Evolutionary conservation across 2,797 vertebrate genomes (phyloP).

Genomic region (Rallus crepitans): DNA sequence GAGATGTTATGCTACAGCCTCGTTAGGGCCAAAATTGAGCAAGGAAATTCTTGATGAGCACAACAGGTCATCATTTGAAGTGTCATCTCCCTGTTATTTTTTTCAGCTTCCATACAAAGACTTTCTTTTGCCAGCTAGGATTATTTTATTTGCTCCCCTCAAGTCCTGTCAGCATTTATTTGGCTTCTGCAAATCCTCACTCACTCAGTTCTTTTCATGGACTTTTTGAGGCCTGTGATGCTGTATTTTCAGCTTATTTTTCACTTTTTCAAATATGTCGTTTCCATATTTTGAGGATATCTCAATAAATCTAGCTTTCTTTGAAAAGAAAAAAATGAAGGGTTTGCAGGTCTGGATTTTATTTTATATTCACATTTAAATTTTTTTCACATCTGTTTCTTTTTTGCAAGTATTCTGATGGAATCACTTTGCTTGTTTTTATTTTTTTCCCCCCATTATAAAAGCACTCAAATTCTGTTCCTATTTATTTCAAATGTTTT

Average conservation of each 20-base stretch:
- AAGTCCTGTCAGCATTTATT: neutral
- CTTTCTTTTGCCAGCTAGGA: neutral
- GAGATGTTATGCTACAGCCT: neutral
- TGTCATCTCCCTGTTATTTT: neutral
- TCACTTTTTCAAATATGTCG: neutral
- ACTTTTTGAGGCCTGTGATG: neutral
- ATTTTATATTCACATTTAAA: slow-evolving; percentile 1
- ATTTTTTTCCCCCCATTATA: neutral
- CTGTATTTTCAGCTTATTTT: slow-evolving; percentile 18
- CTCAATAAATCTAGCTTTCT: neutral
- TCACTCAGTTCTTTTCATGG: neutral
- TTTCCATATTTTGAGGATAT: neutral
- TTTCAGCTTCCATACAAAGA: neutral
- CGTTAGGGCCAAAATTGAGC: neutral
- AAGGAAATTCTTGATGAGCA: neutral
- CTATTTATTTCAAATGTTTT: neutral
- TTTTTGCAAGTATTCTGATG: slow-evolving; percentile 1
- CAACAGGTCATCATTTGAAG: neutral
- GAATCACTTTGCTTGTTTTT: neutral
- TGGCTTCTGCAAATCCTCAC: neutral
- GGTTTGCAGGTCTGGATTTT: slow-evolving; percentile 14
- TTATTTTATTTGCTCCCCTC: slow-evolving; percentile 9
- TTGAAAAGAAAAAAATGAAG: neutral
- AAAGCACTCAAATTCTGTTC: slow-evolving; percentile 25
- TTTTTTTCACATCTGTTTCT: slow-evolving; percentile 23